Evolutionary conservation across 64 coral and sea anemone genomes (phyloP), one percentile per base, ranked within the genome.

Genomic region (Astreopora myriophthalma): DNA sequence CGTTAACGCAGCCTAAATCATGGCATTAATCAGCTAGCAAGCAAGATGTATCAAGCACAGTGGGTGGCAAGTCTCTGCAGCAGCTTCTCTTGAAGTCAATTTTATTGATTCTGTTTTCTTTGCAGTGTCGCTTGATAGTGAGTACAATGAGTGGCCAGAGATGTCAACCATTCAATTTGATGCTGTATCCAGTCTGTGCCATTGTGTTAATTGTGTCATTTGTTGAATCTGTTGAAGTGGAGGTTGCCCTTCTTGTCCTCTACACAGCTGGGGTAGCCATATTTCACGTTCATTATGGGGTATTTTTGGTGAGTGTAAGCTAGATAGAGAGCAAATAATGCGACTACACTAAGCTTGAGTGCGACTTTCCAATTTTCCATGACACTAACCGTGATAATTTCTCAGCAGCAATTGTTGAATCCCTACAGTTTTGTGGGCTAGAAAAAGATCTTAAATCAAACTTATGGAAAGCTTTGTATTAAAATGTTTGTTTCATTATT

Each of bases 101-200:
- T n/a, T n/a, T n/a, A n/a, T n/a, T n/a, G n/a, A n/a, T n/a, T n/a
- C 19, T 69, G 27, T 38, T 93, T 79, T 48, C 23, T 52, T 87
- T 89, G 37, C 64, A 96, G 95, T 96, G 95, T 76, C 95, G 91
- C 4, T 48, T 96, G 34, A 96, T 96, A 61, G 95, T 96, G 36
- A 89, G 91, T 71, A 96, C 95, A 86, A 96, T 96, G 95, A 77
- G 86, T 63, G 70, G 70, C 14, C 86, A 93, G 67, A 8, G 52
- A 20, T 96, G 95, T 31, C 91, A 96, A 28, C 44, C 71, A 3
- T 90, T 96, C 39, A 96, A 96, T 68, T 33, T 73, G 1, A 86
- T 96, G 48, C 74, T 96, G 8, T 93, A 87, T 73, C 95, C 95
- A 10, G 3, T 96, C 30, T 34, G 76, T 10, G 91, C 52, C 1